Evolutionary conservation across 2,888 invertebrate genomes (phyloP).

Genomic region (Leptopterna dolabrata): DNA sequence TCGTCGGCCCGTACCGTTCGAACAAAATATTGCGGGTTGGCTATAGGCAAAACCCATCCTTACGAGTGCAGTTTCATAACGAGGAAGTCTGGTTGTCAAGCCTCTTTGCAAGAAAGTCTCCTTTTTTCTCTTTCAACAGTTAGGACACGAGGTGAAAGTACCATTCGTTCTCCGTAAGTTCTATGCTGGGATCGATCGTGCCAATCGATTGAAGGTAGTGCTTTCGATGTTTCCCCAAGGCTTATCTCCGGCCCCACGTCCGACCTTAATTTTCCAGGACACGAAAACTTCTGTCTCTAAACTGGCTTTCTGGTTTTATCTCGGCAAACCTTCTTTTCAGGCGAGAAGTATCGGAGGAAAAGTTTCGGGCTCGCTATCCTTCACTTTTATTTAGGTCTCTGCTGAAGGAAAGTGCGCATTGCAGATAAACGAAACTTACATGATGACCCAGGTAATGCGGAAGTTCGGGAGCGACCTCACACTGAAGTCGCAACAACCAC

Average conservation of each 20-base stretch:
- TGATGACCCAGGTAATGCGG: not conserved
- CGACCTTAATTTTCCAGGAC: slow-evolving; percentile 7
- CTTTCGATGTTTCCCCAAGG: not conserved
- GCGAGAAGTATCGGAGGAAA: not conserved
- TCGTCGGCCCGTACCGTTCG: not conserved
- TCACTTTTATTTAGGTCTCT: not conserved
- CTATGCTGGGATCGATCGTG: not conserved
- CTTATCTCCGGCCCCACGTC: not conserved
- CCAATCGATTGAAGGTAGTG: not conserved
- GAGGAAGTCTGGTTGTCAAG: not conserved
- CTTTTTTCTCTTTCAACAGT: not conserved
- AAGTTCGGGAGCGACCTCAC: no score
- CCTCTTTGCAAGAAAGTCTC: not conserved
- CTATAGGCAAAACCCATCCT: not conserved
- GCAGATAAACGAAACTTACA: not conserved
- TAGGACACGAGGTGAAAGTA: not conserved
- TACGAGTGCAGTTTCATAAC: not conserved
- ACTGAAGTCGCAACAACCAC: no score
- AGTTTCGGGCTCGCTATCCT: not conserved
- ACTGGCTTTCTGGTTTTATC: not conserved
- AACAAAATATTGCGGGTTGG: not conserved
- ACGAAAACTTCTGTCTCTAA: slow-evolving; percentile 11
- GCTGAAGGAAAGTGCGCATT: not conserved
- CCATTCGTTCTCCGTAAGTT: not conserved
- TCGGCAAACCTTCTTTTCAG: not conserved